These are phyloP conservation scores for Hoplias malabaricus DNA, from an alignment of 2,113 vertebrate species.

Conservation along the genomic window DNA sequence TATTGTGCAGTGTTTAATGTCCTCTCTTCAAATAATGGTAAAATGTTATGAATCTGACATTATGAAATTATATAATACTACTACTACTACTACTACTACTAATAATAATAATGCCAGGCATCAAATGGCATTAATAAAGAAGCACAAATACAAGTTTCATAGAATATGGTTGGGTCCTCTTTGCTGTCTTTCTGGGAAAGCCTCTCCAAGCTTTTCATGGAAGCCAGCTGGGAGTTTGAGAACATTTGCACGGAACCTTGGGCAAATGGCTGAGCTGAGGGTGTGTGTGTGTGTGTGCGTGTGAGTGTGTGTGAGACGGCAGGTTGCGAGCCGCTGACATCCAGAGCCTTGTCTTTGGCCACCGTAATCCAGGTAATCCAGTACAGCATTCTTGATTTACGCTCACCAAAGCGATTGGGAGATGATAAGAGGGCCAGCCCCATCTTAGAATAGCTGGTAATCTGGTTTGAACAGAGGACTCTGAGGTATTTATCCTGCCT, in stretches of 20 bases:
- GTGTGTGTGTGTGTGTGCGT: too few relatives aligned
- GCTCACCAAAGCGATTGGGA: constrained; percentile 75
- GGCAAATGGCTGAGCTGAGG: constrained; percentile 55
- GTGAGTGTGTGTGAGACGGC: constrained; percentile 49
- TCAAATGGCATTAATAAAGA: too few relatives aligned
- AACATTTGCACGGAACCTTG: constrained; percentile 41
- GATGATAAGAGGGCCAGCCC: constrained; percentile 66
- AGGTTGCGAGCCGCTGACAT: constrained; percentile 59
- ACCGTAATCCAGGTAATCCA: constrained; percentile 75
- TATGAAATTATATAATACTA: too few relatives aligned
- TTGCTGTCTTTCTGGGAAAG: neutral
- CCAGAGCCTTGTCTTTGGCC: constrained; percentile 64
- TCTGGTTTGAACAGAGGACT: constrained; percentile 76
- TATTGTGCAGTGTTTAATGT: too few relatives aligned
- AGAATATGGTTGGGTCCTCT: neutral
- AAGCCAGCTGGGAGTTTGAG: constrained; percentile 23
- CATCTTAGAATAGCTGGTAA: constrained; percentile 75
- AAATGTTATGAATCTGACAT: too few relatives aligned
- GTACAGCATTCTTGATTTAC: constrained; percentile 73
- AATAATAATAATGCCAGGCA: too few relatives aligned
- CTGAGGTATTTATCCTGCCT: constrained; percentile 75
- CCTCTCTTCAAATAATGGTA: too few relatives aligned
- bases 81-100: too few relatives aligned
- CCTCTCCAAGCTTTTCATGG: constrained; percentile 8
- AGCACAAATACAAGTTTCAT: too few relatives aligned